Percentiles rank a stretch among this genome's conserved stretches.
Conservation (phyloP, 2,888 invertebrate species). For the Harmothoe impar region DNA sequence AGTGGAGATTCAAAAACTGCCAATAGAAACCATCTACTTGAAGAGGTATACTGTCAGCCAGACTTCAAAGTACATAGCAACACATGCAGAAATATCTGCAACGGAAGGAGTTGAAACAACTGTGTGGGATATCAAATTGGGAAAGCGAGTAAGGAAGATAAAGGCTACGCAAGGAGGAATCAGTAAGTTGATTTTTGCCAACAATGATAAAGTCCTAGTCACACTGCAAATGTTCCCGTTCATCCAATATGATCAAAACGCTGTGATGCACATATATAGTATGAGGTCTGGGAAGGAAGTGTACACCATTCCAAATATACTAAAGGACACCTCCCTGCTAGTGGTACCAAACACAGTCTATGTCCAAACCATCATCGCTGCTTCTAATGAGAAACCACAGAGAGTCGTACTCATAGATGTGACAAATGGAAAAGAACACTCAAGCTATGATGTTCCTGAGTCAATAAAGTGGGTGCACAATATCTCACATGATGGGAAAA, state of each 20-base stretch:
- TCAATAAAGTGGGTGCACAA: constrained; percentile 63
- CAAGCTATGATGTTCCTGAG: neutral
- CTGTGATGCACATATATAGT: constrained; percentile 43
- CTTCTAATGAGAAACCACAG: constrained; percentile 27
- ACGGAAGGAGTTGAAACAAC: constrained; percentile 63
- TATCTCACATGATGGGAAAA: constrained; percentile 68
- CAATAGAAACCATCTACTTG: constrained; percentile 70
- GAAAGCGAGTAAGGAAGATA: constrained; percentile 1
- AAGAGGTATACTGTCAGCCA: constrained; percentile 68
- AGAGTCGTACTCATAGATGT: constrained; percentile 69
- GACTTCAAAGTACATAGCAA: constrained; percentile 56
- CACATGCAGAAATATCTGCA: constrained; percentile 64
- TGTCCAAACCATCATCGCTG: neutral
- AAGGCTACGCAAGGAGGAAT: constrained; percentile 45
- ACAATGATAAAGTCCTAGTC: constrained; percentile 47
- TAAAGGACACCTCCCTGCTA: neutral
- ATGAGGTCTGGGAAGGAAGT: constrained; percentile 36
- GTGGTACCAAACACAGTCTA: neutral
- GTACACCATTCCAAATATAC: neutral
- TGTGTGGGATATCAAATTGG: constrained; percentile 30
- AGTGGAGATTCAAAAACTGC: constrained; percentile 66
- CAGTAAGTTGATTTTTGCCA: constrained; percentile 45
- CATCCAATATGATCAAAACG: constrained; percentile 35
- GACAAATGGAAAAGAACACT: constrained; percentile 67
- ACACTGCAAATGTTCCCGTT: constrained; percentile 51